Base-by-base conservation (phyloP, 2,797 vertebrate genomes). In the Eurystomus glaucurus region DNA sequence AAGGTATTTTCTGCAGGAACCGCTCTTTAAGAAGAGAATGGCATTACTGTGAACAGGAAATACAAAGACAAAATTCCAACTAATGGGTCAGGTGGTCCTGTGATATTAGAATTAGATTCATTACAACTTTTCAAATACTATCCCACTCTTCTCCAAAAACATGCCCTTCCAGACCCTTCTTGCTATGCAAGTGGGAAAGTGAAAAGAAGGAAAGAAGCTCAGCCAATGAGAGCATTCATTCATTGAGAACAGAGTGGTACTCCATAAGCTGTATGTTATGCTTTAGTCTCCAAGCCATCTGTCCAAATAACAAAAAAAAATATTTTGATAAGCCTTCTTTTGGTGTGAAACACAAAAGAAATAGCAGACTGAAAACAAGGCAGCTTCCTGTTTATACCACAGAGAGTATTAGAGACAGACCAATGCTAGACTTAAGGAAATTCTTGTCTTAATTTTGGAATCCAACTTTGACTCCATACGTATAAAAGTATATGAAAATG, bases 381-480 rank as follows among this genome's bases (percentile, higher is more conserved):
- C 68, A 18, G 60, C 75, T 91, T 91, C 64, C 79, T 96, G 57
- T 61, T 97, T 96, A 75, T 79, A 64, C 35, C 88, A 20, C 50
- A 71, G 35, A 88, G 48, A 74, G 88, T 19, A 91, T 85, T 93
- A 94, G 78, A 93, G 68, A 74, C 48, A 91, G 57, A 81, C 20
- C 43, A 76, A 33, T 43, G 19, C 31, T 91, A 83, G 91, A 91
- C 35, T 77, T 70, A 48, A 79, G n/a, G 35, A 94, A 91, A 89
- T 87, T 62, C 37, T 69, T 74, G 28, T 51, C 51, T 64, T 54
- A 29, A 39, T 68, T 83, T 85, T 68, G 41, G 46, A 89, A 85
- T 83, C 29, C 35, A 75, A 5, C 23, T 81, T 91, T 77, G 45
- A 71, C 13, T 81, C 50, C 39, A 33, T 54, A 78, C 29, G 10